Base-by-base conservation (phyloP, 1,140 invertebrate species). In the Zaprionus africanus region DNA sequence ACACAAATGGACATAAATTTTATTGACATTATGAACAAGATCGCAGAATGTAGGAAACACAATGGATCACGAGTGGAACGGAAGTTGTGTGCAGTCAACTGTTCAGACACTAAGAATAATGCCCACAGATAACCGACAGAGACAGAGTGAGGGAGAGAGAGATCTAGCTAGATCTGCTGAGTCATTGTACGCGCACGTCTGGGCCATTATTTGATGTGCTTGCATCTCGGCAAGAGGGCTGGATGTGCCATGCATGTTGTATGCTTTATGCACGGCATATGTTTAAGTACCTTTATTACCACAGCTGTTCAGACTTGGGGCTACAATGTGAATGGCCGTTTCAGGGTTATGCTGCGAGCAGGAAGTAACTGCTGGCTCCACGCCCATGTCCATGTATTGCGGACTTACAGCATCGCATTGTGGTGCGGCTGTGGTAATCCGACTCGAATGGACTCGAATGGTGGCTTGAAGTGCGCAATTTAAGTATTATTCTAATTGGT, bases 21-120 rank as follows among this genome's bases (percentile, higher is more conserved):
- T 84, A 88, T 88, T 88, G 85, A 88, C 84, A 90, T 88, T 88
- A 88, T 88, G 84, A 88, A 84, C 81, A 85, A 87, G 77, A 68
- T 78, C 57, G 74, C 75, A 57, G 64, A 53, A 65, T 75, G 82
- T 86, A 79, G 79, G 82, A 85, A 85, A 86, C 70, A 34, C 31
- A 34, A 34, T 31, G 78, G 64, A 7, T 31, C 28, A 31, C 54
- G 80, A 79, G 58, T 88, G 85, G 84, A 88, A 88, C 84, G 84
- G 84, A 88, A 90, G 81, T 85, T 78, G 71, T 88, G 85, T 76
- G 81, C 84, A 90, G 71, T 88, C 84, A 79, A 84, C 77, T 87
- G 83, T 87, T 87, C 74, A 87, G 66, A 81, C 62, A 36, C 41
- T 24, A 72, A 81, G 79, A 82, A 87, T 82, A 87, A 86, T 86